These are phyloP conservation scores for Phrynocephalus versicolor DNA, from an alignment of 2,113 vertebrate species.

Conservation along the genomic window DNA sequence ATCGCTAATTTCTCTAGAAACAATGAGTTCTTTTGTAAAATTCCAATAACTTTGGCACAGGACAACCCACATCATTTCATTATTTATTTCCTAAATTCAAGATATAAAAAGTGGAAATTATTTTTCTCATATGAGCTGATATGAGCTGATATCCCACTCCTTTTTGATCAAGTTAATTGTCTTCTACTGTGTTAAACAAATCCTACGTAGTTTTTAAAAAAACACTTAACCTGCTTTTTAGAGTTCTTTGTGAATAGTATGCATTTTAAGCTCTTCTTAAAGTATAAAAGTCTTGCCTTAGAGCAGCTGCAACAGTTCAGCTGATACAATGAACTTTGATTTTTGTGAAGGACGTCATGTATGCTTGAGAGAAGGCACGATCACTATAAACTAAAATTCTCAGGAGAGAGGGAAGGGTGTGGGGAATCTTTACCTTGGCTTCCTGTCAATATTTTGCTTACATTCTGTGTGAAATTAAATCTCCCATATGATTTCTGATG, in stretches of 20 bases:
- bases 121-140: neutral
- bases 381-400: neutral
- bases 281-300: neutral
- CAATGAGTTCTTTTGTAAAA: neutral
- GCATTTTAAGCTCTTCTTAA: neutral
- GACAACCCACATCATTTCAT: neutral
- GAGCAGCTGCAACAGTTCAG: constrained; percentile 14
- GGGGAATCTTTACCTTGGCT: constrained; percentile 43
- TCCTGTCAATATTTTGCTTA: neutral
- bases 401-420: constrained; percentile 54
- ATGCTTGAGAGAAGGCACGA: neutral
- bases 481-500: neutral
- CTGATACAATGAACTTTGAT: constrained; percentile 54
- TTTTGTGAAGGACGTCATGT: constrained; percentile 51
- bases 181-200: neutral
- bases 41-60: neutral
- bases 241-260: neutral
- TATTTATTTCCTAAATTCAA: neutral
- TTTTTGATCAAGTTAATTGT: fast-evolving
- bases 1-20: neutral
- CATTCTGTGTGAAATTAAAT: constrained; percentile 11
- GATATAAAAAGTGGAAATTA: neutral
- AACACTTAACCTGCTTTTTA: neutral
- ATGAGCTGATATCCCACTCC: neutral
- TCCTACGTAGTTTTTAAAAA: neutral